A percentile compares a stretch with the other conserved stretches of the same genome.
Evolutionary conservation across 2,888 invertebrate species (phyloP).

Genomic region (Polyommatus icarus): DNA sequence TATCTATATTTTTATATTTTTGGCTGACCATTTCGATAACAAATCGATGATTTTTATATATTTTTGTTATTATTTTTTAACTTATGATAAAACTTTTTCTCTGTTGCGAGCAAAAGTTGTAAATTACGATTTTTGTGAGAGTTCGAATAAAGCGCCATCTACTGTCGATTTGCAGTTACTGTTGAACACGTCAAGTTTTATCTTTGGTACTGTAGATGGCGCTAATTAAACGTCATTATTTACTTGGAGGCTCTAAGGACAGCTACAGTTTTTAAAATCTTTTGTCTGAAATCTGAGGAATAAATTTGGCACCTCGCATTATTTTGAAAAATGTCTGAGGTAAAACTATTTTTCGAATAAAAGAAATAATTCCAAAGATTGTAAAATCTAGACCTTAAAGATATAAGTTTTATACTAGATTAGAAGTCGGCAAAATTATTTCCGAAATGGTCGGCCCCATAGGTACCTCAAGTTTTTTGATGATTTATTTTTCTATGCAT

Average conservation of each 20-base stretch:
- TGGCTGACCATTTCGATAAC: not conserved
- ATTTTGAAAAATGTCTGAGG: not conserved
- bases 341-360: not conserved
- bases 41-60: not conserved
- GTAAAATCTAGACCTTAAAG: no score
- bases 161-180: not conserved
- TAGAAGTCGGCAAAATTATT: not conserved
- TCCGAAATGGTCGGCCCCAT: not conserved
- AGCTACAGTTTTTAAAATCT: no score
- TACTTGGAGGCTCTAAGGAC: no score
- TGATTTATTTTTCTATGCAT: slow-evolving; percentile 6
- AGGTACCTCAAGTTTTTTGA: not conserved
- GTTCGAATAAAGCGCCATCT: not conserved
- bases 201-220: not conserved
- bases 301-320: not conserved
- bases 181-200: not conserved
- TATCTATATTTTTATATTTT: no score
- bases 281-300: no score
- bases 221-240: not conserved
- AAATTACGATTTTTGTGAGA: not conserved
- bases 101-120: not conserved
- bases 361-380: not conserved
- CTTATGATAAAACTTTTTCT: not conserved
- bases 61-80: not conserved
- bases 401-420: not conserved